A percentile compares a stretch with the other conserved stretches of the same genome.
phyloP scores from a whole-genome alignment of 2,888 invertebrate genomes.

The Lithosia quadra region DNA sequence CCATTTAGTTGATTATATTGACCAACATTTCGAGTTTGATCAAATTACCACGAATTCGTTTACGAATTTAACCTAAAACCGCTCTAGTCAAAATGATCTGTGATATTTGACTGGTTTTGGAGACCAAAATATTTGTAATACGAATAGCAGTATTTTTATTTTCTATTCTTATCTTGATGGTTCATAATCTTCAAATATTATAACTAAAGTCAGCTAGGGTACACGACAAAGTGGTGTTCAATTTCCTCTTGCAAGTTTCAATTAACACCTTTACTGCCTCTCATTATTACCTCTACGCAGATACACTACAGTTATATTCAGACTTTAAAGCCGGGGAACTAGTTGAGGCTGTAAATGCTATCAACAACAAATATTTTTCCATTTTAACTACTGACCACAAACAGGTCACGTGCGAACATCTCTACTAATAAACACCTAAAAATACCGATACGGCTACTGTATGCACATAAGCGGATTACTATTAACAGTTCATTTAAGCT shows the following conservation, averaged over 20 bases:
- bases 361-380: constrained; percentile 13
- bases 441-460: constrained; percentile 26
- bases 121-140: neutral
- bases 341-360: constrained; percentile 1
- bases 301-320: neutral
- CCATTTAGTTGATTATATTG: neutral
- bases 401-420: constrained; percentile 33
- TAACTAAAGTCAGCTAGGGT: neutral
- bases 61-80: neutral
- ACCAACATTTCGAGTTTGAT: neutral
- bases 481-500: constrained; percentile 38
- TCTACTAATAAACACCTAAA: constrained; percentile 30
- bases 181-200: too few relatives aligned
- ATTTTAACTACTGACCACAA: constrained; percentile 31
- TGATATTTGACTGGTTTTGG: neutral
- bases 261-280: neutral
- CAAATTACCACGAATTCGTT: neutral
- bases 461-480: constrained; percentile 42
- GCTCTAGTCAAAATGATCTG: neutral
- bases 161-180: too few relatives aligned
- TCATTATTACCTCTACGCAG: neutral
- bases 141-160: neutral
- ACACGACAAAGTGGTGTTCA: neutral
- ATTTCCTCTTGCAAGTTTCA: neutral
- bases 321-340: neutral